Conservation (phyloP, 2,888 invertebrate genomes). For the Maniola hyperantus region DNA sequence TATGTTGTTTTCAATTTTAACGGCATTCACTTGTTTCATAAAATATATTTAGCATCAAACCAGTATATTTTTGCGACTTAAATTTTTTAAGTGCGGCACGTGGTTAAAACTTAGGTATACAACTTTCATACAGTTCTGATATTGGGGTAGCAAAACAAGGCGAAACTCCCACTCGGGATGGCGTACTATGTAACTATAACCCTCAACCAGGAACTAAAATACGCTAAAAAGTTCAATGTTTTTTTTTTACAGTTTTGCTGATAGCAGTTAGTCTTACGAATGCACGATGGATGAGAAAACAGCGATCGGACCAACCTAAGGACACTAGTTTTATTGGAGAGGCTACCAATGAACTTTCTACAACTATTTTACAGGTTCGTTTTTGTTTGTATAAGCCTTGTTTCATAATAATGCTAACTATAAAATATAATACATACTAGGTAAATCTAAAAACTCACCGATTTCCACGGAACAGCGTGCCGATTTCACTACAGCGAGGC, state of each 20-base stretch:
- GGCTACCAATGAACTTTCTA: conserved; percentile 77
- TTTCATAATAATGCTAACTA: too few species aligned
- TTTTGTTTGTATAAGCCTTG: not conserved
- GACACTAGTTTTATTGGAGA: conserved; percentile 76
- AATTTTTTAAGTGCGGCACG: not conserved
- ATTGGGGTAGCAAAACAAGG: too few species aligned
- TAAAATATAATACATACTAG: too few species aligned
- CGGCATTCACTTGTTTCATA: conserved; percentile 13
- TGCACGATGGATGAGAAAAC: conserved; percentile 68
- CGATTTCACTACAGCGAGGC: not conserved
- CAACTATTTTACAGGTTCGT: conserved; percentile 78
- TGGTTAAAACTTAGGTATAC: not conserved
- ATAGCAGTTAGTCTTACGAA: conserved; percentile 57
- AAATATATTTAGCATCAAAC: not conserved
- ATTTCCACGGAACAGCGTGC: too few species aligned
- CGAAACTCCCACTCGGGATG: too few species aligned
- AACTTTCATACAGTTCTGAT: not conserved
- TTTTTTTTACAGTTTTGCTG: conserved; percentile 40
- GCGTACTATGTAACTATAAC: too few species aligned
- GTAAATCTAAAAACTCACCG: not conserved
- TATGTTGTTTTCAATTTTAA: conserved; percentile 17
- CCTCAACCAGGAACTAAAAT: too few species aligned
- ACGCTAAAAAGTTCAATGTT: not conserved
- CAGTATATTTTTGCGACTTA: conserved; percentile 4
- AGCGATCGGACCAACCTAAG: conserved; percentile 59